Evolutionary conservation across 2,113 vertebrate species (phyloP), one percentile per base, ranked within the genome.

Genomic region (Amphiprion ocellaris): DNA sequence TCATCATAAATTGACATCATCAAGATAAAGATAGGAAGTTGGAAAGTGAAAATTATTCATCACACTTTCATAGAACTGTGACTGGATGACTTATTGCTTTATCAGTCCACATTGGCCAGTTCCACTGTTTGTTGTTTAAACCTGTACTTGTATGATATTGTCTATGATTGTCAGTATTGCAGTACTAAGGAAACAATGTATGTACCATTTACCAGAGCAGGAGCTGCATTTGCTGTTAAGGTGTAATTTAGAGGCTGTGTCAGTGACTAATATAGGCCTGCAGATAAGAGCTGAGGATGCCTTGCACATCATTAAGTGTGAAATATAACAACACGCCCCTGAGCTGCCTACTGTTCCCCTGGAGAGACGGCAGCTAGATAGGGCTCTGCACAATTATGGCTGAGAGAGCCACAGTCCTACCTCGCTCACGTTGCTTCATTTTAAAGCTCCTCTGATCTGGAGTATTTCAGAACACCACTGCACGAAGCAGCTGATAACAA

Each of bases 261-360:
- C 75, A 84, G 79, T 56, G 84, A 85, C 88, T 90, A 89, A 90
- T 93, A 92, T 88, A 90, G 88, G 87, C 81, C 73, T 69, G 80
- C 79, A 90, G 85, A 91, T 90, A 92, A 88, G 86, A 90, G 76
- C 84, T 52, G 76, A 85, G 84, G 83, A 91, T 78, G 84, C 87
- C 88, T 91, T 72, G 85, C 87, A 89, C 91, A 90, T 94, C 90
- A 92, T 92, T 92, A 93, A 92, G 92, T 90, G 90, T 92, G 92
- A 93, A 93, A 94, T 93, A 93, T 91, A 93, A 92, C 91, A 89
- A 86, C 88, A 83, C 81, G 15, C 85, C 89, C 92, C 87, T 88
- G 77, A 91, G 89, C 83, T 86, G 87, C 90, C 83, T 79, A 58
- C 86, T 77, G 85, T 77, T 85, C 72, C 91, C 86, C 83, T 63